Conservation (phyloP, 2,888 invertebrate species). For the Leistus spinibarbis region DNA sequence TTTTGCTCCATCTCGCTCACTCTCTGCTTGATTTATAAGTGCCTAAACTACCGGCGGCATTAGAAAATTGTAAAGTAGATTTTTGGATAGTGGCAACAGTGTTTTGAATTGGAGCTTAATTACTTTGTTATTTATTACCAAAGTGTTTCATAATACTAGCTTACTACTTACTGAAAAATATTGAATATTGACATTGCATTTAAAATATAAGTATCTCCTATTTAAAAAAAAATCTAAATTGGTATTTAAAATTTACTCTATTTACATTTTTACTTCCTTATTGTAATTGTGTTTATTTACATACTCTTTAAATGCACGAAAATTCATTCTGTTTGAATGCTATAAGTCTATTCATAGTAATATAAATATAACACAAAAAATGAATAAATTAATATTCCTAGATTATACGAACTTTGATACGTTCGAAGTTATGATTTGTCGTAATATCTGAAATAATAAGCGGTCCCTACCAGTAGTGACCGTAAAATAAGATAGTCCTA, state of each 20-base stretch:
- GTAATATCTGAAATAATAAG: too few relatives aligned
- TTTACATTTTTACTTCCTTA: background rate
- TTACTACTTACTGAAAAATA: background rate
- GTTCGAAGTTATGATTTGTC: too few relatives aligned
- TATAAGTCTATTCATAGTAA: too few relatives aligned
- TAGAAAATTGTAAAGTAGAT: conserved; percentile 31
- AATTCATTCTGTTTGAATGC: too few relatives aligned
- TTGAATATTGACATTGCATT: background rate
- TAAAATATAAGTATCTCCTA: background rate
- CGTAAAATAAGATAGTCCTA: background rate
- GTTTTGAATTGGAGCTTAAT: conserved; percentile 18
- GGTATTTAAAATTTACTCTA: background rate
- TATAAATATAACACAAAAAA: too few relatives aligned
- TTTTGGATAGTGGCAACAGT: conserved; percentile 8
- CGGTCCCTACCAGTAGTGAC: background rate
- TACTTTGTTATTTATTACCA: conserved; percentile 21
- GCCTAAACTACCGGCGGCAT: conserved; percentile 10
- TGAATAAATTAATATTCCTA: too few relatives aligned
- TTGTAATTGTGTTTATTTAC: too few relatives aligned
- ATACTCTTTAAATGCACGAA: too few relatives aligned
- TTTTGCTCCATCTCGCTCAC: background rate
- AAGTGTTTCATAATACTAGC: background rate
- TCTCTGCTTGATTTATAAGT: conserved; percentile 17
- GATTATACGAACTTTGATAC: too few relatives aligned
- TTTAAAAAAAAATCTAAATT: background rate